phyloP scores from a whole-genome alignment of 1,140 invertebrate genomes.

The Stegodyphus dumicola region DNA sequence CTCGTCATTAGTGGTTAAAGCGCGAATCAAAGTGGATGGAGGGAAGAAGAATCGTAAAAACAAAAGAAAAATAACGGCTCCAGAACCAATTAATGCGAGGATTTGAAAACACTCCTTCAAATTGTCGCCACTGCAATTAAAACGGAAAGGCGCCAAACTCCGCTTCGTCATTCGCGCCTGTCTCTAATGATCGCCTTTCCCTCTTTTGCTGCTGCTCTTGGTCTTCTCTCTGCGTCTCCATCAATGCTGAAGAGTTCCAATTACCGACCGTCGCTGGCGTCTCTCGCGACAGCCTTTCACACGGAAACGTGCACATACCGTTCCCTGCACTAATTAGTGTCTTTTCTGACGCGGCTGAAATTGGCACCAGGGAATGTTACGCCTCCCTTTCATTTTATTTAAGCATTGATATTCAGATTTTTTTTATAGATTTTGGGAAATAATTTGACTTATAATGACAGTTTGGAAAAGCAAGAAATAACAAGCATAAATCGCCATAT shows the following conservation, averaged over 20 bases:
- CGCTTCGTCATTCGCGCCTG: slow-evolving; percentile 45
- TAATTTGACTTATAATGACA: too few species aligned
- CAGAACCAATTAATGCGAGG: slow-evolving; percentile 50
- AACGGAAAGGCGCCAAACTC: slow-evolving; percentile 51
- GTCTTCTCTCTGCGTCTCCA: slow-evolving; percentile 8
- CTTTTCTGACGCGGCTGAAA: background rate
- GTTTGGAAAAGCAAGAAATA: too few species aligned
- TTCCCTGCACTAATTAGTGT: slow-evolving; percentile 31
- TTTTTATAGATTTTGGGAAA: too few species aligned
- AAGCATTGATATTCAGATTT: too few species aligned
- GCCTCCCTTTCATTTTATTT: too few species aligned
- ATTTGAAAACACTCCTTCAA: slow-evolving; percentile 54
- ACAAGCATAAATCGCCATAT: too few species aligned
- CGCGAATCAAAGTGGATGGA: too few species aligned
- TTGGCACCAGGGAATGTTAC: too few species aligned
- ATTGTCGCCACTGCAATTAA: slow-evolving; percentile 56
- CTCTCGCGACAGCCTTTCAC: slow-evolving; percentile 13
- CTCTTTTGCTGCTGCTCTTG: background rate
- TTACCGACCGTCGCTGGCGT: slow-evolving; percentile 25
- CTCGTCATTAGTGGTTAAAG: too few species aligned
- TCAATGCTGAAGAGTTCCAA: slow-evolving; percentile 5
- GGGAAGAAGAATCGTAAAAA: too few species aligned
- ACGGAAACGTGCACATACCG: background rate
- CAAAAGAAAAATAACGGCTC: too few species aligned
- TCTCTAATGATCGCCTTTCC: slow-evolving; percentile 44